Conservation (phyloP, 2,113 vertebrate genomes). For the Alligator mississippiensis region DNA sequence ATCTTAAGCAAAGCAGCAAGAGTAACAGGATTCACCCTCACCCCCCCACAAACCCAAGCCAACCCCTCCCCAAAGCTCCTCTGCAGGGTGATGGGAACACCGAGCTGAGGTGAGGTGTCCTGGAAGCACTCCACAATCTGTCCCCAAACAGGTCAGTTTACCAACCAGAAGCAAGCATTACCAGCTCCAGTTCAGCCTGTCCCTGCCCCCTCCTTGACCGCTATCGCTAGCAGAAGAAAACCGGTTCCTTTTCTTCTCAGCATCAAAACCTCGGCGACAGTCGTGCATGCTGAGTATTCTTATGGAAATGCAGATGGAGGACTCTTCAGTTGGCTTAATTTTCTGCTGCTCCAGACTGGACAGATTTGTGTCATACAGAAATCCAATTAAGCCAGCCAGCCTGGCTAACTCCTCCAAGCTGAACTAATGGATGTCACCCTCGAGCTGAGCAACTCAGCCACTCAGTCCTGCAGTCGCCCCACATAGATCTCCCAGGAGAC, state of each 20-base stretch:
- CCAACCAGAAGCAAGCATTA: background rate
- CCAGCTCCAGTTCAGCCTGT: background rate
- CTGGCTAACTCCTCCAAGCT: background rate
- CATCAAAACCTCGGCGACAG: rapidly evolving
- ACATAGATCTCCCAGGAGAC: rapidly evolving
- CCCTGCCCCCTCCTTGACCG: background rate
- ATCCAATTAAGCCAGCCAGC: constrained; percentile 28
- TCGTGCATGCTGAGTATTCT: background rate
- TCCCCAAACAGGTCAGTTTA: background rate
- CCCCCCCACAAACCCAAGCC: background rate
- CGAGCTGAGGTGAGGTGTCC: background rate
- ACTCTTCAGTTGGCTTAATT: background rate
- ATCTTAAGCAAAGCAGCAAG: background rate
- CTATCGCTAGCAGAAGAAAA: background rate
- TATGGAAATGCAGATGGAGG: background rate
- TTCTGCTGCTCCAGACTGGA: constrained; percentile 9
- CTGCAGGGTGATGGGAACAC: rapidly evolving
- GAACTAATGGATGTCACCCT: constrained; percentile 2
- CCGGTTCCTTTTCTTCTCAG: background rate
- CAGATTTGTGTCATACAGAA: background rate
- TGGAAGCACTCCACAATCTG: background rate
- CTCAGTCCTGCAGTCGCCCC: background rate
- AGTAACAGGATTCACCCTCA: background rate
- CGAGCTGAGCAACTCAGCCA: background rate
- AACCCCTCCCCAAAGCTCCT: background rate